Conservation (phyloP, 2,113 vertebrate species). For the Cervus canadensis region DNA sequence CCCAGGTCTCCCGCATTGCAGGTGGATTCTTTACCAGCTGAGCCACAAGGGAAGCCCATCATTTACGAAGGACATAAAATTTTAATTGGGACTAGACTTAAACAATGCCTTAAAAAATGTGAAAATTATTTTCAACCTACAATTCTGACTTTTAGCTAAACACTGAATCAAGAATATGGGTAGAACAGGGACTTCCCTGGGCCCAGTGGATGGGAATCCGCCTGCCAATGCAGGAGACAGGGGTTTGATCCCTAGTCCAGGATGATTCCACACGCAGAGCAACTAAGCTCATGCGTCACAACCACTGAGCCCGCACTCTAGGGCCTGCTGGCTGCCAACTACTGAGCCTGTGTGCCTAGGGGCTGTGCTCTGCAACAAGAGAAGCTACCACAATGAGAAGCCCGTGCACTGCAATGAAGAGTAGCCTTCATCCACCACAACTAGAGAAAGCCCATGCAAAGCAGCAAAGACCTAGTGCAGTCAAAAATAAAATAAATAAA, state of each 20-base stretch:
- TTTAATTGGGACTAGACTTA: background rate
- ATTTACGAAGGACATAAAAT: background rate
- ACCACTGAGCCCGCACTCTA: background rate
- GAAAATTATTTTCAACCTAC: background rate
- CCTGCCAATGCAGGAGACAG: background rate
- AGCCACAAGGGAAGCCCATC: background rate
- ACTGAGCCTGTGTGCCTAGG: background rate
- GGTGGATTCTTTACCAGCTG: background rate
- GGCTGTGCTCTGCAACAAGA: background rate
- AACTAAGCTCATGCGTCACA: background rate
- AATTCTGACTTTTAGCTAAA: background rate
- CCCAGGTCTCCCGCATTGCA: background rate
- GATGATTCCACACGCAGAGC: background rate
- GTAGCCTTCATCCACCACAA: background rate
- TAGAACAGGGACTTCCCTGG: background rate
- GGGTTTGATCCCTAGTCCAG: background rate
- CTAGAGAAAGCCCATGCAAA: background rate
- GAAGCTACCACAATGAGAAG: background rate
- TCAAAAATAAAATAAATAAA: background rate
- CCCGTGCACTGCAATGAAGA: background rate
- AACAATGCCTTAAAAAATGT: background rate
- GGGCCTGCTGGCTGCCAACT: background rate
- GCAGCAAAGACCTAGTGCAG: background rate
- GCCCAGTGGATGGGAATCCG: background rate
- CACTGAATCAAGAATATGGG: background rate